Base-by-base conservation (phyloP, 2,113 vertebrate species). In the Vicugna pacos region DNA sequence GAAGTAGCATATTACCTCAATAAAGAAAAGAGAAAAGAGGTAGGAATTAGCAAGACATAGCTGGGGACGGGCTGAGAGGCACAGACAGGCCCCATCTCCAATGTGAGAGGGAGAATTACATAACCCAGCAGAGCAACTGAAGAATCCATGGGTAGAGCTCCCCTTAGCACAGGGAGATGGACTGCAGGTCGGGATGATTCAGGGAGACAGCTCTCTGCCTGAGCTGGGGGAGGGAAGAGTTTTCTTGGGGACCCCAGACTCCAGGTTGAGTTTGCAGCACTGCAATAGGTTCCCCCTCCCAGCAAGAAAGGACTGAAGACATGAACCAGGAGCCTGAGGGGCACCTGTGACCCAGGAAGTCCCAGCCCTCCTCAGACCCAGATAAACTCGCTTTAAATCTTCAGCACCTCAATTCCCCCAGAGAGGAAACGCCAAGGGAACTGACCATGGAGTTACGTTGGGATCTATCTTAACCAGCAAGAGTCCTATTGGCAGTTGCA, bases 61-160 rank as follows among this genome's bases (percentile, higher is more conserved):
- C 26, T n/a, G 19, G 6, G 32, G 26, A 60, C 5, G 8, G 52
- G 4, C 9, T 2, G 38, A 48, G 58, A 76, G 56, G 19, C 8
- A 54, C 20, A 64, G 86, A 46, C 4, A 52, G 60, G 22, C 1
- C 24, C 35, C 26, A 5, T 67, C 5, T 83, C 52, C 50, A 32
- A 4, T 16, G 32, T 48, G 64, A 54, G 19, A 6, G 52, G 30
- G 24, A 58, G 5, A 88, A n/a, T 30, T 46, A 50, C 5, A 58
- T 0, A 8, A 32, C 11, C 46, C 32, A 2, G 35, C 5, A 1
- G n/a, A 56, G 17, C 0, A 2, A 73, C 10, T 48, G 54, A 20
- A 26, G 70, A 38, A 48, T 14, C 42, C 26, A 3, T 2, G 6
- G 30, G 62, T 32, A 26, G 46, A 52, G 4, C 35, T 54, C 70